phyloP scores from a whole-genome alignment of 2,113 vertebrate genomes.

The Phrynosoma blainvillii region DNA sequence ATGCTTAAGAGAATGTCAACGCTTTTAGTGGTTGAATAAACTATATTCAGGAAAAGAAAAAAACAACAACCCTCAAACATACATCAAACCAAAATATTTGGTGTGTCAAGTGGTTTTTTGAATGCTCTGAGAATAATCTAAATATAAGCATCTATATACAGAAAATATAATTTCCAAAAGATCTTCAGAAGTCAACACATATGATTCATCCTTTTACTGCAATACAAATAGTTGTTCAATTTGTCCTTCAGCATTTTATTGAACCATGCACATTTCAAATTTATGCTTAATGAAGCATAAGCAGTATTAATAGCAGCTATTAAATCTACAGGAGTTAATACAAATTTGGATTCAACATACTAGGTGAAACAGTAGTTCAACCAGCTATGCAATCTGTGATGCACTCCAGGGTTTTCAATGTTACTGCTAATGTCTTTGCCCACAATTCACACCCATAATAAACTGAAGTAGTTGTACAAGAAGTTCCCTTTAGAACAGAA shows the following conservation, averaged over 20 bases:
- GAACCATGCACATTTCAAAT: conserved; percentile 68
- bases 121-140: not conserved
- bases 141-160: conserved; percentile 10
- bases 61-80: not conserved
- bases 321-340: conserved; percentile 68
- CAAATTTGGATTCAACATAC: conserved; percentile 60
- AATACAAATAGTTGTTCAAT: conserved; percentile 73
- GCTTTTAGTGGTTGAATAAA: not conserved
- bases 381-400: conserved; percentile 16
- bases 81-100: not conserved
- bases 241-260: conserved; percentile 75
- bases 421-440: conserved; percentile 21
- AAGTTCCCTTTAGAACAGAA: not conserved
- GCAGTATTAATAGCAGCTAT: conserved; percentile 76
- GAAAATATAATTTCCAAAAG: not conserved
- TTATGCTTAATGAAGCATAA: conserved; percentile 77
- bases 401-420: conserved; percentile 64
- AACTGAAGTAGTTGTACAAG: conserved; percentile 28
- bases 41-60: not conserved
- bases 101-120: not conserved
- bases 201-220: conserved; percentile 35
- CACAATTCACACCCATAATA: conserved; percentile 49
- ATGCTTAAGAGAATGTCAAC: not conserved
- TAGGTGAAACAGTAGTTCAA: conserved; percentile 41
- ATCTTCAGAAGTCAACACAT: conserved; percentile 17